These are phyloP conservation scores for Pangasius djambal DNA, from an alignment of 2,797 vertebrate genomes.

Conservation along the genomic window DNA sequence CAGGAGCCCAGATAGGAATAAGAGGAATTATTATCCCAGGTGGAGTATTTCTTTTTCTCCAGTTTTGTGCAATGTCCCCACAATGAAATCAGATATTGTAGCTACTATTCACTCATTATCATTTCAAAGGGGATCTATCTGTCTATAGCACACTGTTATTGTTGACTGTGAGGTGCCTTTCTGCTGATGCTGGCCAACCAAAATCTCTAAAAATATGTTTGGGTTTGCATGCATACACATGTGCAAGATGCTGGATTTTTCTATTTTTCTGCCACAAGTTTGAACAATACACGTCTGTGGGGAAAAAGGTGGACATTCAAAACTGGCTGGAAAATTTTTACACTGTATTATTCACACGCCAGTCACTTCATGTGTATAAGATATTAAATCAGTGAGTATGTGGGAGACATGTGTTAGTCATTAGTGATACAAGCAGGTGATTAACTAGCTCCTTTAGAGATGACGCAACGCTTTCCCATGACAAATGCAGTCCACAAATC, in stretches of 20 bases:
- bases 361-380: slow-evolving; percentile 36
- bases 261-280: neutral
- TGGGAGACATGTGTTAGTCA: slow-evolving; percentile 51
- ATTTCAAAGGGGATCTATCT: slow-evolving; percentile 28
- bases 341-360: slow-evolving; percentile 19
- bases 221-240: neutral
- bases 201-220: neutral
- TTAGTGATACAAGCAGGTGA: slow-evolving; percentile 45
- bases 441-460: slow-evolving; percentile 46
- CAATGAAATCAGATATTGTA: slow-evolving; percentile 32
- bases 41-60: slow-evolving; percentile 17
- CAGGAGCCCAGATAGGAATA: slow-evolving; percentile 24
- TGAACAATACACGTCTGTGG: neutral
- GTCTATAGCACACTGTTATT: slow-evolving; percentile 9
- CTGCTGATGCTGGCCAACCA: slow-evolving; percentile 8
- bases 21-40: slow-evolving; percentile 19
- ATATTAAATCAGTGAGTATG: slow-evolving; percentile 31
- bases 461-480: slow-evolving; percentile 46
- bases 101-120: slow-evolving; percentile 31
- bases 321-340: slow-evolving; percentile 26
- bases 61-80: slow-evolving; percentile 14
- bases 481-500: slow-evolving; percentile 40
- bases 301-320: neutral
- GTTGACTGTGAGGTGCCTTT: slow-evolving; percentile 18
- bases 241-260: neutral